These are phyloP conservation scores for Sepiola atlantica DNA, from an alignment of 2,888 invertebrate species.

Conservation along the genomic window DNA sequence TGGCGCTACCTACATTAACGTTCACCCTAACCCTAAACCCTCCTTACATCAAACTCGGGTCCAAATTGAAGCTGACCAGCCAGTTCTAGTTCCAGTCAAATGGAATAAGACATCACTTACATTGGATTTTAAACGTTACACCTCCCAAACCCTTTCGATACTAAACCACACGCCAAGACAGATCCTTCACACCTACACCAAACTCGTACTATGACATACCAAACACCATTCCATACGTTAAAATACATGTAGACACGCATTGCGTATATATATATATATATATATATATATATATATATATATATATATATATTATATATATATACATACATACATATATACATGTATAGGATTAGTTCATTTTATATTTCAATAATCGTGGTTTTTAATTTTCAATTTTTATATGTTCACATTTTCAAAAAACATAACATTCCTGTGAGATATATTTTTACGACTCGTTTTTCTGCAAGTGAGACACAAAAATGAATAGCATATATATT, in stretches of 20 bases:
- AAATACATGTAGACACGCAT: too few species aligned
- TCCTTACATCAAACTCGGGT: background rate
- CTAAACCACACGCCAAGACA: conserved; percentile 5
- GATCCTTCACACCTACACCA: background rate
- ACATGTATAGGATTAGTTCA: background rate
- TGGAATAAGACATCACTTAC: conserved; percentile 32
- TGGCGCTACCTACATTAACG: conserved; percentile 20
- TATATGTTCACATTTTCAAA: too few species aligned
- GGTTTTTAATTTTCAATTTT: too few species aligned
- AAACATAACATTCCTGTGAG: too few species aligned
- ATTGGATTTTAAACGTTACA: background rate
- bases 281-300: background rate
- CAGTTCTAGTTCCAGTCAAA: background rate
- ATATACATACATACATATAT: background rate
- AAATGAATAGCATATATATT: too few species aligned
- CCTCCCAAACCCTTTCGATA: background rate
- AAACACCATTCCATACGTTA: background rate
- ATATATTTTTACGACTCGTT: too few species aligned
- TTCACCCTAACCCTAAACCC: background rate
- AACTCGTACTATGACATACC: background rate
- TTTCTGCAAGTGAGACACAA: too few species aligned
- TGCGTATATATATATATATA: background rate
- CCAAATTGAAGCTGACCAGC: conserved; percentile 22
- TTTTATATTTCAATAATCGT: too few species aligned
- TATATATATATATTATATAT: background rate